phyloP scores from a whole-genome alignment of 2,797 vertebrate species.

The Schizopygopsis pylzovi region DNA sequence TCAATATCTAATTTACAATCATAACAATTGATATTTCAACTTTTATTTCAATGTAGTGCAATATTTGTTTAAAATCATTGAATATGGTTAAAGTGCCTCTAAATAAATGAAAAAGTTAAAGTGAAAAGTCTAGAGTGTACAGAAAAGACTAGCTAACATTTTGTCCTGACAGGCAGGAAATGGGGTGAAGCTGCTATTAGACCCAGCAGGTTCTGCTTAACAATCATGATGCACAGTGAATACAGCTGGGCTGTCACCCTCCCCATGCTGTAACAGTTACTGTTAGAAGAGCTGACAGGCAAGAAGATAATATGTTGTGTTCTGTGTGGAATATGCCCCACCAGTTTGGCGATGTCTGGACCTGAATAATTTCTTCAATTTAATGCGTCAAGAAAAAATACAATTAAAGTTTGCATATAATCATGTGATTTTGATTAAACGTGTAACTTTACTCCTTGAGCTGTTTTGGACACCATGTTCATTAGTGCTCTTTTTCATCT shows the following conservation, averaged over 20 bases:
- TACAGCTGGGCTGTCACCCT: conserved; percentile 51
- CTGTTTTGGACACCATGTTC: neutral
- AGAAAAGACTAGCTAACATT: conserved; percentile 52
- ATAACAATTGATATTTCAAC: neutral
- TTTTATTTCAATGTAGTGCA: neutral
- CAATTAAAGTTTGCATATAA: neutral
- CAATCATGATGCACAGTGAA: conserved; percentile 50
- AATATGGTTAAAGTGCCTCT: neutral
- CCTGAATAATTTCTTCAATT: neutral
- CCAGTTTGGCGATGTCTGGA: conserved; percentile 8
- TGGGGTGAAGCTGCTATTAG: conserved; percentile 57
- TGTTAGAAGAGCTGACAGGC: conserved; percentile 29
- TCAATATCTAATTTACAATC: neutral
- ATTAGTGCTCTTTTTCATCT: conserved; percentile 1
- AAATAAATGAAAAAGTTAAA: conserved; percentile 1
- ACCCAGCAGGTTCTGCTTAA: conserved; percentile 53
- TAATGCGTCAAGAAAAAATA: neutral
- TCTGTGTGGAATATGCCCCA: neutral
- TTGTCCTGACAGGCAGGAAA: conserved; percentile 51
- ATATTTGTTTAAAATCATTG: neutral
- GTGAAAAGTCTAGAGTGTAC: conserved; percentile 28
- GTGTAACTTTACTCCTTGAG: neutral
- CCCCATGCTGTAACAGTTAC: conserved; percentile 8
- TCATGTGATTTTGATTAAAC: neutral
- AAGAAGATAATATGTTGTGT: conserved; percentile 32